phyloP scores from a whole-genome alignment of 2,113 vertebrate genomes.

The Ovis aries region DNA sequence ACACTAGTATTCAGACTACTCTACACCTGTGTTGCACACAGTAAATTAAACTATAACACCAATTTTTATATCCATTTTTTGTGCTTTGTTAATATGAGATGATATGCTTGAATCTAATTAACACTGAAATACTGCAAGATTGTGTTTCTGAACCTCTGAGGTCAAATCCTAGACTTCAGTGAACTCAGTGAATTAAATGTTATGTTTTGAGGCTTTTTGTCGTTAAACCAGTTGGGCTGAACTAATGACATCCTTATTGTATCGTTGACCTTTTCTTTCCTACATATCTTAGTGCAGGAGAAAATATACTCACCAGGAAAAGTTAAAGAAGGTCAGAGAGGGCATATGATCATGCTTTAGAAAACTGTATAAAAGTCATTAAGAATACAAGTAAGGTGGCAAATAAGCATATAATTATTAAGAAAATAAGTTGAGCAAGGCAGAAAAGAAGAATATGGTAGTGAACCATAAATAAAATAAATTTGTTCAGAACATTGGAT shows the following conservation, averaged over 20 bases:
- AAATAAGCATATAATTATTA: not conserved
- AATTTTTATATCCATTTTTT: not conserved
- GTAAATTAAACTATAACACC: not conserved
- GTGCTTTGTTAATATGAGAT: not conserved
- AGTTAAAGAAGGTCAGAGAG: not conserved
- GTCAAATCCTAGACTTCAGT: not conserved
- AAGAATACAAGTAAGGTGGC: not conserved
- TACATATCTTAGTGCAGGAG: not conserved
- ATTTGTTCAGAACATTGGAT: not conserved
- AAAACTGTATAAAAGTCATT: not conserved
- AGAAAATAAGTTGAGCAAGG: not conserved
- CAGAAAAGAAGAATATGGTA: not conserved
- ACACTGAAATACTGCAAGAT: not conserved
- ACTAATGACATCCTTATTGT: not conserved
- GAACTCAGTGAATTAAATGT: not conserved
- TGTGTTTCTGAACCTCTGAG: slow-evolving; percentile 10
- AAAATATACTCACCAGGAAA: not conserved
- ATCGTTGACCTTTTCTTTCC: not conserved
- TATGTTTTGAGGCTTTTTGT: not conserved
- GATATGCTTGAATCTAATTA: not conserved
- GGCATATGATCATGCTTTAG: not conserved
- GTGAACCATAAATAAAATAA: not conserved
- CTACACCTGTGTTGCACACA: not conserved
- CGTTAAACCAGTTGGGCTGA: not conserved
- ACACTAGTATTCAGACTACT: not conserved